Evolutionary conservation across 2,888 invertebrate genomes (phyloP), one percentile per base, ranked within the genome.

Genomic region (Cremastinae sp.): DNA sequence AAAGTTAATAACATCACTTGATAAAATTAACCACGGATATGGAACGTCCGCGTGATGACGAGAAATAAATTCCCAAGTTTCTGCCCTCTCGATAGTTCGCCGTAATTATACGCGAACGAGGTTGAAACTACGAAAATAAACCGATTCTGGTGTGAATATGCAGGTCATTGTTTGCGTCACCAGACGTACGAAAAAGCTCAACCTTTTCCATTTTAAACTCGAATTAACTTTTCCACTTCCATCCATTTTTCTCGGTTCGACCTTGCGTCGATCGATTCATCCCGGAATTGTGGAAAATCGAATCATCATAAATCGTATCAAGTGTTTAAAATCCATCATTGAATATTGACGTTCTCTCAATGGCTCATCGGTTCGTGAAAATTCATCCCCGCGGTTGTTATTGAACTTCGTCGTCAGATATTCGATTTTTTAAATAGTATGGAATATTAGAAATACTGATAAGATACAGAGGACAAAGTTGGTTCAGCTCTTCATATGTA

Each of bases 141-240:
- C 80, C 28, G 5, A 28, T 28, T 76, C 78, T 80, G 79, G 75
- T 82, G 81, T 80, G 83, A 79, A 75, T 82, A 81, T 80, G 79
- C 84, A 82, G 88, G 87, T 87, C 87, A 85, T 85, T 85, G 83
- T 87, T 86, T 88, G 81, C 88, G 88, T 87, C 87, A 87, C 80
- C 82, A 81, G 83, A 81, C 81, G 73, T 22, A n/a, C 53, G 47
- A n/a, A 35, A 56, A n/a, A 4, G 35, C 43, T 53, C 78, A 72
- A 75, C 77, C 80, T 82, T 79, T 81, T 75, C 75, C 75, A 37
- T 66, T 51, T 37, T 43, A 55, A 43, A 14, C 37, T 37, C 14
- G 51, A 61, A 71, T 71, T 49, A 20, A 56, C 68, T 72, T 58
- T 62, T 68, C 51, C 16, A 35, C 55, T 69, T 49, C 18, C 5